Percentiles rank a stretch among this genome's conserved stretches.
Evolutionary conservation across 2,797 vertebrate species (phyloP).

Genomic region (Oreonectes daqikongensis): DNA sequence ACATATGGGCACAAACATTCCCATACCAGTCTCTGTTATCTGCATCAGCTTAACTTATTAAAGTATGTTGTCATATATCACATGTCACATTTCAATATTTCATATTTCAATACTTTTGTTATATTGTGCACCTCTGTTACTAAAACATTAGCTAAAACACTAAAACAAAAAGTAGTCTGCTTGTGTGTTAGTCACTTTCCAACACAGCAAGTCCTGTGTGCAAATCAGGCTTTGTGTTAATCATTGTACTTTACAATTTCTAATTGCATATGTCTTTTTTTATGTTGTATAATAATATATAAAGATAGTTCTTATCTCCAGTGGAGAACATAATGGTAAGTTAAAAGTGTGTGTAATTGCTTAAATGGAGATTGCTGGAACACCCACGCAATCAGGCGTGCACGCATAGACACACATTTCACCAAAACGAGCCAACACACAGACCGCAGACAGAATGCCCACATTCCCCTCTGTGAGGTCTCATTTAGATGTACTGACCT

Average conservation of each 20-base stretch:
- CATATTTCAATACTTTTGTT: too few relatives aligned
- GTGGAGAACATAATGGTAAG: conserved; percentile 22
- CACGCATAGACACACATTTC: conserved; percentile 13
- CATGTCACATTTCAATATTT: too few relatives aligned
- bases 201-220: background rate
- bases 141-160: background rate
- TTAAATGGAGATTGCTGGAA: conserved; percentile 21
- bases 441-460: conserved; percentile 61
- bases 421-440: background rate
- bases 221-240: background rate
- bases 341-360: conserved; percentile 38
- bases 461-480: conserved; percentile 55
- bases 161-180: background rate
- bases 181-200: background rate
- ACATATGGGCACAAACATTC: too few relatives aligned
- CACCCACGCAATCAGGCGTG: background rate
- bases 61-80: too few relatives aligned
- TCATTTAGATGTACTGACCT: conserved; percentile 72
- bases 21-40: too few relatives aligned
- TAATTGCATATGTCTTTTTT: conserved; percentile 3
- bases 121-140: too few relatives aligned
- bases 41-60: too few relatives aligned
- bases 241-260: conserved; percentile 1
- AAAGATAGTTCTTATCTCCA: conserved; percentile 16
- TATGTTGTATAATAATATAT: conserved; percentile 8